phyloP scores from a whole-genome alignment of 2,113 vertebrate species.

The Ifrita kowaldi region DNA sequence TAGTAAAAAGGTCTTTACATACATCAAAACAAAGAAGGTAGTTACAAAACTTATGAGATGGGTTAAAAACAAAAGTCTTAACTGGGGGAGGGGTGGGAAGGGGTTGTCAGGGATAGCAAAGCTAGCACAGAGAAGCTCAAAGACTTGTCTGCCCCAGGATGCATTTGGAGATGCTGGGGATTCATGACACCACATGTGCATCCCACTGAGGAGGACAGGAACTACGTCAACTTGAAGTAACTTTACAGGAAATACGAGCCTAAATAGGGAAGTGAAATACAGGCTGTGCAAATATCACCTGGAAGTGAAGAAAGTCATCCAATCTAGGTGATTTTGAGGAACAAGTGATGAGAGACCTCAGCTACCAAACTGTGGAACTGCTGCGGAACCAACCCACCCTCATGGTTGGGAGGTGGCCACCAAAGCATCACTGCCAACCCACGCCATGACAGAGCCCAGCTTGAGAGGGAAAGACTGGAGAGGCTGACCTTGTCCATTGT shows the following conservation, averaged over 20 bases:
- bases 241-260: background rate
- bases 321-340: background rate
- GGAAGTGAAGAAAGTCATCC: background rate
- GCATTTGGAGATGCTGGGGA: background rate
- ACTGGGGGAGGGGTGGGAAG: background rate
- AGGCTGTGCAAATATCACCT: background rate
- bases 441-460: background rate
- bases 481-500: background rate
- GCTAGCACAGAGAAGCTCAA: background rate
- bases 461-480: rapidly evolving
- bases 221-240: background rate
- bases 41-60: background rate
- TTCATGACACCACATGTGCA: rapidly evolving
- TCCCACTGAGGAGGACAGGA: background rate
- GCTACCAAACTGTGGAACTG: background rate
- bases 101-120: background rate
- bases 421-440: rapidly evolving
- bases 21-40: background rate
- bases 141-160: background rate
- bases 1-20: background rate
- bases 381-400: too few species aligned
- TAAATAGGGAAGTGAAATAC: background rate
- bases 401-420: rapidly evolving
- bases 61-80: background rate
- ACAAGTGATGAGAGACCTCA: background rate